Conservation (phyloP, 1,140 invertebrate genomes). For the Caenorhabditis briggsae region DNA sequence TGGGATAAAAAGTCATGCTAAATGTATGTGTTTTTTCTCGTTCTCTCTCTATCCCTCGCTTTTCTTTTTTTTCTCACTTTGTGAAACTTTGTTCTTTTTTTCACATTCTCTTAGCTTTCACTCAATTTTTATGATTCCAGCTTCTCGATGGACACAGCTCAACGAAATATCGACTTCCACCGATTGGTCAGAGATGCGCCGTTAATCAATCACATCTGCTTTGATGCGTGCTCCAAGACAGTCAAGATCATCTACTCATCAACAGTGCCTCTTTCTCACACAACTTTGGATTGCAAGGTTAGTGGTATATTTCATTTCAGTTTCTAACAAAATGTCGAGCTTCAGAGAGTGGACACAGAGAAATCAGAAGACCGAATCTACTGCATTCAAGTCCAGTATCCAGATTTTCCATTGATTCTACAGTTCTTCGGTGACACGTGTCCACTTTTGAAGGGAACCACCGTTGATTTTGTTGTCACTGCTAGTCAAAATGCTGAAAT, state of each 20-base stretch:
- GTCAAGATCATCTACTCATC: slow-evolving; percentile 35
- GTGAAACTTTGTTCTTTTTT: background rate
- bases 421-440: slow-evolving; percentile 18
- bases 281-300: slow-evolving; percentile 11
- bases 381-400: slow-evolving; percentile 41
- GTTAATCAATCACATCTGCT: slow-evolving; percentile 29
- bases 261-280: background rate
- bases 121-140: background rate
- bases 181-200: slow-evolving; percentile 28
- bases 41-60: background rate
- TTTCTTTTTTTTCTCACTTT: too few relatives aligned
- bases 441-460: slow-evolving; percentile 18
- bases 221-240: slow-evolving; percentile 29
- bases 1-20: too few relatives aligned
- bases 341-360: background rate
- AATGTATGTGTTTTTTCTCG: too few relatives aligned
- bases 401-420: slow-evolving; percentile 13
- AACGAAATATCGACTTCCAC: slow-evolving; percentile 22
- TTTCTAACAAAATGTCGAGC: background rate
- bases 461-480: slow-evolving; percentile 24
- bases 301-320: background rate
- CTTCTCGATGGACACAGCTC: background rate
- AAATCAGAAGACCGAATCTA: slow-evolving; percentile 30
- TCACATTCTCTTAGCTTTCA: background rate
- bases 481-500: slow-evolving; percentile 45